phyloP scores from a whole-genome alignment of 2,113 vertebrate species.

The Chloebia gouldiae region DNA sequence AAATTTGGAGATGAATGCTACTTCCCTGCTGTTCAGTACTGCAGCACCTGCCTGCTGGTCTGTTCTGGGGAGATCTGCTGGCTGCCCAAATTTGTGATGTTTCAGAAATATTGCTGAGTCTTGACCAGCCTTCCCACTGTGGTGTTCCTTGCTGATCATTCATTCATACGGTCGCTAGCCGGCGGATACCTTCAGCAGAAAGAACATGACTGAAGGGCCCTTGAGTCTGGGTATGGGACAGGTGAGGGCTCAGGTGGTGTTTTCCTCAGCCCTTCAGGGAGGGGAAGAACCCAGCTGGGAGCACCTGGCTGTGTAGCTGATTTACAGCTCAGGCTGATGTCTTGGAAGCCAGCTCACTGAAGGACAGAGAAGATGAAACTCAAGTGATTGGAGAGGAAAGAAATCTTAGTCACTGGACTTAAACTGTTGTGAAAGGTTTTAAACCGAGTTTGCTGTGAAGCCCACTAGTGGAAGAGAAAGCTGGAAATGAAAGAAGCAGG shows the following conservation, averaged over 20 bases:
- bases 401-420: background rate
- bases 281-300: background rate
- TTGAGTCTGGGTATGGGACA: background rate
- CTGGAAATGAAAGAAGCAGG: background rate
- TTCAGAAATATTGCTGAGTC: background rate
- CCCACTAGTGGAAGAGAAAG: accelerated
- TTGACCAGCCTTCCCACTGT: background rate
- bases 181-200: background rate
- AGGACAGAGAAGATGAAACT: background rate
- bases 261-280: background rate
- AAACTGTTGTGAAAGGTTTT: background rate
- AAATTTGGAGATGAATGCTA: accelerated
- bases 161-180: background rate
- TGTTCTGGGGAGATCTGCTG: background rate
- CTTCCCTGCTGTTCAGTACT: background rate
- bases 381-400: background rate
- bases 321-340: background rate
- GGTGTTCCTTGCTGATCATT: background rate
- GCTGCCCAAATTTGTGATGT: background rate
- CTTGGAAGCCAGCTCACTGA: background rate
- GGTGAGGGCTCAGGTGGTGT: background rate
- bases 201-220: background rate
- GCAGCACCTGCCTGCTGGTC: background rate
- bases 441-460: background rate
- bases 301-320: background rate